phyloP scores from a whole-genome alignment of 1,140 invertebrate genomes.

The Drosophila grimshawi region DNA sequence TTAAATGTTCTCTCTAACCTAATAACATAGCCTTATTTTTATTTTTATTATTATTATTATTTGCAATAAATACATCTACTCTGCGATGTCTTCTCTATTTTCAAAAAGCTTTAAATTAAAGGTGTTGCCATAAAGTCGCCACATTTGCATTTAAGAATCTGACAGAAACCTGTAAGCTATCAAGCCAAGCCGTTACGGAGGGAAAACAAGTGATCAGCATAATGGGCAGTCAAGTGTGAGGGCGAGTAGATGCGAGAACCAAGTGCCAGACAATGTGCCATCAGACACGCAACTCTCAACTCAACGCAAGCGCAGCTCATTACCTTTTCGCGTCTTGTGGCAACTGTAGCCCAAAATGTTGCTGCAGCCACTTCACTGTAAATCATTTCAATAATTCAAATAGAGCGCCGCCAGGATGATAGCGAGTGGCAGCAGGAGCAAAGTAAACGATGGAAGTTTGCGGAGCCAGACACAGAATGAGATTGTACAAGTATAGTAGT shows the following conservation, averaged over 20 bases:
- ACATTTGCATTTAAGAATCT: conserved; percentile 14
- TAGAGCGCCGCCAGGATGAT: conserved; percentile 27
- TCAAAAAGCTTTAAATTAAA: neutral
- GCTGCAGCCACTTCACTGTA: conserved; percentile 59
- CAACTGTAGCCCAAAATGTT: conserved; percentile 46
- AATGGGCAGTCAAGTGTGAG: conserved; percentile 9
- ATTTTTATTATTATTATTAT: neutral
- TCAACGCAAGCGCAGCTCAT: conserved; percentile 34
- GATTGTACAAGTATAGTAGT: neutral
- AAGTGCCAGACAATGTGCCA: conserved; percentile 30
- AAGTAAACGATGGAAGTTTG: conserved; percentile 68
- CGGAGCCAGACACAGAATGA: conserved; percentile 34
- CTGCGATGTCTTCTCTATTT: neutral
- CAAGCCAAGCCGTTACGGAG: conserved; percentile 25
- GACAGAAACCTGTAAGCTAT: conserved; percentile 14
- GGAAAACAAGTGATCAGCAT: conserved; percentile 38
- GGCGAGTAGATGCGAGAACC: neutral
- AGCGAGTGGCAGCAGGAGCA: conserved; percentile 13
- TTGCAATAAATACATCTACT: neutral
- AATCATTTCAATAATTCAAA: conserved; percentile 77
- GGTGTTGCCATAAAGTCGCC: neutral
- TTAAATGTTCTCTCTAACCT: too few species aligned
- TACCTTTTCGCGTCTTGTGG: conserved; percentile 20
- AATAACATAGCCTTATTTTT: too few species aligned
- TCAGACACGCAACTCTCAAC: conserved; percentile 21